Conservation (phyloP, 1,140 invertebrate genomes). For the Dysdera silvatica region DNA sequence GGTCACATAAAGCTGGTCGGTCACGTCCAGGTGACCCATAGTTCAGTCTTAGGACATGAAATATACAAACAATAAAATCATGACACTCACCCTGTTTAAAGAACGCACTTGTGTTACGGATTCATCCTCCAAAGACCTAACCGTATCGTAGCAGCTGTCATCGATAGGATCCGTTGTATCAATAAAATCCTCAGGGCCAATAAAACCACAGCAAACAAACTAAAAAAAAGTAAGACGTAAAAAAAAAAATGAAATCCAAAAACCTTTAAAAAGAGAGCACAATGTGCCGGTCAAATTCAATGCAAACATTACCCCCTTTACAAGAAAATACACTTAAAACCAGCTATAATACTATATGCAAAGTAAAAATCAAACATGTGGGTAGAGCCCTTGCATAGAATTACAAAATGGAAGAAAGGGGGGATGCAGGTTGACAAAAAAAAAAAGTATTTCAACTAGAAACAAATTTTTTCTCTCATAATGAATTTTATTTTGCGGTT, state of each 20-base stretch:
- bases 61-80: not conserved
- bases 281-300: too few species aligned
- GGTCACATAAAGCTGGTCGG: not conserved
- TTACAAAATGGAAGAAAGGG: too few species aligned
- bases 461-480: too few species aligned
- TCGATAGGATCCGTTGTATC: conserved; percentile 45
- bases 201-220: conserved; percentile 47
- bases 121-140: conserved; percentile 5
- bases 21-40: not conserved
- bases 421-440: too few species aligned
- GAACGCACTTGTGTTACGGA: conserved; percentile 19
- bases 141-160: conserved; percentile 41
- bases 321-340: too few species aligned
- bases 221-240: conserved; percentile 22
- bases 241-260: not conserved
- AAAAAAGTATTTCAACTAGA: too few species aligned
- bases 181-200: conserved; percentile 47
- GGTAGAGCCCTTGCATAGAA: too few species aligned
- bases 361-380: too few species aligned
- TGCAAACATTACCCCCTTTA: too few species aligned
- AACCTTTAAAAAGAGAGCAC: not conserved
- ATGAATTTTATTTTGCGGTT: too few species aligned
- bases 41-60: not conserved
- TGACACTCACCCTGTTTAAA: conserved; percentile 16
- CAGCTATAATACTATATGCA: too few species aligned